These are phyloP conservation scores for Anniella stebbinsi DNA, from an alignment of 2,797 vertebrate genomes.

Conservation along the genomic window DNA sequence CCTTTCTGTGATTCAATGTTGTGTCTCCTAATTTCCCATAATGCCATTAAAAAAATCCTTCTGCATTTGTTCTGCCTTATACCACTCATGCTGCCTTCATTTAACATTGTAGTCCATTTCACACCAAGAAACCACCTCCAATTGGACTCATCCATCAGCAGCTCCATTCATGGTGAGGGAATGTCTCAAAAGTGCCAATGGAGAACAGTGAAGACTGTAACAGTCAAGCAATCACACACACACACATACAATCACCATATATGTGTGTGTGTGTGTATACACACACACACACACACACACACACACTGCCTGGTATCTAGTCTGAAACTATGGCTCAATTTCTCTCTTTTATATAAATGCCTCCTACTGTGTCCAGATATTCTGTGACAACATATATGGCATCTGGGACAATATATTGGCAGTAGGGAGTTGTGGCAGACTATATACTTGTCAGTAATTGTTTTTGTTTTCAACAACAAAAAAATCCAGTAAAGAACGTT, in stretches of 20 bases:
- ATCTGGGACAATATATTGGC: conserved; percentile 36
- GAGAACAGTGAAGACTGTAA: neutral
- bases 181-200: neutral
- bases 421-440: conserved; percentile 49
- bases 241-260: neutral
- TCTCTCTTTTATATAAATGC: neutral
- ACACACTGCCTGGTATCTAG: neutral
- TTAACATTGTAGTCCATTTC: neutral
- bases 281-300: neutral
- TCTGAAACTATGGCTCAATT: neutral
- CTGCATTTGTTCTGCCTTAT: neutral
- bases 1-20: too few species aligned
- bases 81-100: neutral
- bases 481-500: conserved; percentile 59
- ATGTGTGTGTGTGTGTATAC: too few species aligned
- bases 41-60: neutral
- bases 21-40: neutral
- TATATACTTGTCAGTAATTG: neutral
- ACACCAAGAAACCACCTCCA: neutral
- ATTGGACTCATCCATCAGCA: neutral
- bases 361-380: neutral
- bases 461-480: conserved; percentile 24
- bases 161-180: neutral
- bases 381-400: conserved; percentile 35
- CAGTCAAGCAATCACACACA: neutral